Conservation (phyloP, 2,888 invertebrate species). For the Drosophila neoperkinsi region DNA sequence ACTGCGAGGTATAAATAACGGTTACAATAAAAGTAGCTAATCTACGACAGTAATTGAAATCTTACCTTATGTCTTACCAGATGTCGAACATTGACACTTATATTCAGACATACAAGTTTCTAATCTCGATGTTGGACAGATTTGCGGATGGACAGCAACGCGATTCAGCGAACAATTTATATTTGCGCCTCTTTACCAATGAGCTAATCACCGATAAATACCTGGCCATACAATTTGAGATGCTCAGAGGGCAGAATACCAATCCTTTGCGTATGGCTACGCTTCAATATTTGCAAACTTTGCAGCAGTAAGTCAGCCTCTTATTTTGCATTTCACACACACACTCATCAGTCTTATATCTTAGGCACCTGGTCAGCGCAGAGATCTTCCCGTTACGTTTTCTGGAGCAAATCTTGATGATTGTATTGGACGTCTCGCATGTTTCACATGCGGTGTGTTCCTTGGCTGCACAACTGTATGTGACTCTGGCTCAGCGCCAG, state of each 20-base stretch:
- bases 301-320: constrained; percentile 44
- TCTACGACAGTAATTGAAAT: background rate
- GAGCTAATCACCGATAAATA: constrained; percentile 50
- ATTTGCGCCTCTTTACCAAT: constrained; percentile 60
- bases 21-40: background rate
- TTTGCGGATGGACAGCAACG: constrained; percentile 34
- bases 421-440: constrained; percentile 34
- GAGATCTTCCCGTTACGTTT: constrained; percentile 61
- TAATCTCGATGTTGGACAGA: constrained; percentile 34
- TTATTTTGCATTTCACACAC: background rate
- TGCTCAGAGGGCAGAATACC: constrained; percentile 23
- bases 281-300: constrained; percentile 50
- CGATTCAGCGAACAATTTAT: constrained; percentile 29
- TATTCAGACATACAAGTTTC: constrained; percentile 47
- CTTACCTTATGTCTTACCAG: constrained; percentile 20
- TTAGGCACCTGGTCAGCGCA: constrained; percentile 52
- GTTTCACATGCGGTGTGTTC: constrained; percentile 8
- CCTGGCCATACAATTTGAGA: constrained; percentile 48
- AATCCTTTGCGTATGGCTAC: constrained; percentile 39
- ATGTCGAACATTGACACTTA: constrained; percentile 19
- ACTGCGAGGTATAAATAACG: constrained; percentile 31
- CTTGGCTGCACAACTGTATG: constrained; percentile 51
- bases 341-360: background rate
- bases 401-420: constrained; percentile 51
- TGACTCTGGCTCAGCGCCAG: constrained; percentile 50